These are phyloP conservation scores for Achlya flavicornis DNA, from an alignment of 2,888 invertebrate genomes.

Conservation along the genomic window DNA sequence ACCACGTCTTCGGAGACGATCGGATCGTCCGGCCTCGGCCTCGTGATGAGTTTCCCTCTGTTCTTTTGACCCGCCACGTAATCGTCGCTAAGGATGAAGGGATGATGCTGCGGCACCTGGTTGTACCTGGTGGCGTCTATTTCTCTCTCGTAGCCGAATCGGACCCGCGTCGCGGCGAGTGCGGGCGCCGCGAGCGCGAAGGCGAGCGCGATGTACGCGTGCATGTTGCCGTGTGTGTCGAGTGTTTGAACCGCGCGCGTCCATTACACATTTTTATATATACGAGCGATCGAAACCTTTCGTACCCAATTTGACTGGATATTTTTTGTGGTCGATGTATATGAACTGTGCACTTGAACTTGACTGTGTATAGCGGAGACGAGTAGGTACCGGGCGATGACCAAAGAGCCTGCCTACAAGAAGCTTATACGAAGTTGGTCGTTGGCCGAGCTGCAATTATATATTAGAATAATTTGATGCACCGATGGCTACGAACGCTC, in stretches of 20 bases:
- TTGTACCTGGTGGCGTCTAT: slow-evolving; percentile 67
- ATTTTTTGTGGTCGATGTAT: slow-evolving; percentile 62
- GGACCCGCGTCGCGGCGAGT: slow-evolving; percentile 57
- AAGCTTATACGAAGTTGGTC: not conserved
- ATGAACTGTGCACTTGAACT: slow-evolving; percentile 70
- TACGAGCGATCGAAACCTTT: slow-evolving; percentile 75
- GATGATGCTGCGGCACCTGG: slow-evolving; percentile 64
- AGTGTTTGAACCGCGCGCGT: slow-evolving; percentile 79
- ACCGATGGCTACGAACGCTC: slow-evolving; percentile 66
- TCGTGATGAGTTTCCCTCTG: slow-evolving; percentile 73
- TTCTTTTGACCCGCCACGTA: slow-evolving; percentile 66
- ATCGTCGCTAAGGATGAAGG: slow-evolving; percentile 65
- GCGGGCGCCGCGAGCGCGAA: slow-evolving; percentile 61
- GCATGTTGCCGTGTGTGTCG: slow-evolving; percentile 76
- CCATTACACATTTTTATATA: slow-evolving; percentile 77
- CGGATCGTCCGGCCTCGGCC: slow-evolving; percentile 63
- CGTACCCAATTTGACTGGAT: slow-evolving; percentile 77
- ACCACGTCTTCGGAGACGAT: slow-evolving; percentile 73
- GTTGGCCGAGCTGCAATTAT: not conserved
- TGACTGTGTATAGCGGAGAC: slow-evolving; percentile 58
- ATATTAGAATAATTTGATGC: slow-evolving; percentile 66
- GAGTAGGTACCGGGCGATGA: slow-evolving; percentile 29
- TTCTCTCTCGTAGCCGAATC: slow-evolving; percentile 74
- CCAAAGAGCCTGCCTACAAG: not conserved
- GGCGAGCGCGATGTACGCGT: slow-evolving; percentile 74